These are phyloP conservation scores for Volucella zonaria DNA, from an alignment of 2,888 invertebrate genomes.

Conservation along the genomic window DNA sequence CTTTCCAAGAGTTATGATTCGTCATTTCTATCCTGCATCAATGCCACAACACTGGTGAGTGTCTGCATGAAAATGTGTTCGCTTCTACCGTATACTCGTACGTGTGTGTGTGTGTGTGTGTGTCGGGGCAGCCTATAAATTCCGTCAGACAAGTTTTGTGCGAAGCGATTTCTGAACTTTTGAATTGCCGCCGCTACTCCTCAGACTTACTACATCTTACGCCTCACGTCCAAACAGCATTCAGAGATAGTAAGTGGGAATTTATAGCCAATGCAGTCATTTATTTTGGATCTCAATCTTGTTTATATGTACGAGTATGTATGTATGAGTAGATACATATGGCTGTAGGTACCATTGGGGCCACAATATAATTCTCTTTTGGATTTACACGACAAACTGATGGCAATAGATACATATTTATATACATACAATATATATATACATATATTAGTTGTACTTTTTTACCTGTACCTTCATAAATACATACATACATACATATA, in stretches of 20 bases:
- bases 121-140: constrained; percentile 63
- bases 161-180: constrained; percentile 72
- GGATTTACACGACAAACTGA: constrained; percentile 52
- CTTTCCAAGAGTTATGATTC: constrained; percentile 72
- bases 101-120: constrained; percentile 14
- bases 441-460: constrained; percentile 29
- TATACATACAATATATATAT: not conserved
- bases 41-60: constrained; percentile 45
- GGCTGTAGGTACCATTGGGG: constrained; percentile 56
- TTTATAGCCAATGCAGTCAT: constrained; percentile 72
- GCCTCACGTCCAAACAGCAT: not conserved
- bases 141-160: constrained; percentile 71
- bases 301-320: constrained; percentile 41
- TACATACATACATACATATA: too few relatives aligned
- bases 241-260: constrained; percentile 63
- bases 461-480: constrained; percentile 55
- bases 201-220: constrained; percentile 21
- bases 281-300: constrained; percentile 74
- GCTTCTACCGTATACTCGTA: not conserved
- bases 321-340: too few relatives aligned
- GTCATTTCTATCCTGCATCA: constrained; percentile 73
- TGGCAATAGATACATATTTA: constrained; percentile 26
- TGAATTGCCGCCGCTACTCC: constrained; percentile 70
- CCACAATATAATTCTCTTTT: constrained; percentile 67
- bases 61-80: not conserved